These are phyloP conservation scores for Muscina levida DNA, from an alignment of 2,888 invertebrate species.

Conservation along the genomic window DNA sequence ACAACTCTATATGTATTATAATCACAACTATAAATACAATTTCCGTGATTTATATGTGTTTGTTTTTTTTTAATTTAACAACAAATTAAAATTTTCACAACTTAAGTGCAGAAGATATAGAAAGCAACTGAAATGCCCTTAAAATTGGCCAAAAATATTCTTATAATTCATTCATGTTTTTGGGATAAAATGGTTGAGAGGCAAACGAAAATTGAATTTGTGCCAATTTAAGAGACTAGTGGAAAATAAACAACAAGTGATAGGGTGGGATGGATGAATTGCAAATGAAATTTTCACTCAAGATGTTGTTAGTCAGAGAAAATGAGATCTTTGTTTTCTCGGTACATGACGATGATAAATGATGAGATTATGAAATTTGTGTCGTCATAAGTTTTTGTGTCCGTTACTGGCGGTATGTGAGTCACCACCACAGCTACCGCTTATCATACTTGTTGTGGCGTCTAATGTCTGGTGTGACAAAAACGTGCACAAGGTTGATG, in stretches of 20 bases:
- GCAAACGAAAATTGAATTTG: conserved; percentile 60
- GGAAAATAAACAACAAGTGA: neutral
- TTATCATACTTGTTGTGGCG: conserved; percentile 29
- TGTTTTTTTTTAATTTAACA: too few species aligned
- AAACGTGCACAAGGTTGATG: conserved; percentile 5
- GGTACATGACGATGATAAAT: neutral
- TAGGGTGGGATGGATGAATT: neutral
- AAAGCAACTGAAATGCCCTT: conserved; percentile 45
- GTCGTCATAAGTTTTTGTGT: neutral
- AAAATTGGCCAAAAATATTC: neutral
- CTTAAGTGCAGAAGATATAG: conserved; percentile 13
- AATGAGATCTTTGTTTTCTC: neutral
- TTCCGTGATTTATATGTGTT: too few species aligned
- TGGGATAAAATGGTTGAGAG: conserved; percentile 17
- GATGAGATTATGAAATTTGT: conserved; percentile 7
- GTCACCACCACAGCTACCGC: conserved; percentile 11
- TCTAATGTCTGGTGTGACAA: neutral
- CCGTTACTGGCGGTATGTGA: conserved; percentile 19
- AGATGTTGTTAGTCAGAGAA: conserved; percentile 33
- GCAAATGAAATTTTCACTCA: conserved; percentile 26
- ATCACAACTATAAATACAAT: too few species aligned
- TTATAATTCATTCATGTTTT: conserved; percentile 48
- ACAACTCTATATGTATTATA: too few species aligned
- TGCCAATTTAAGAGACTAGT: conserved; percentile 52
- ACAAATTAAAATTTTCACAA: neutral